Base-by-base conservation (phyloP, 1,140 invertebrate genomes). In the Teleogryllus occipitalis region DNA sequence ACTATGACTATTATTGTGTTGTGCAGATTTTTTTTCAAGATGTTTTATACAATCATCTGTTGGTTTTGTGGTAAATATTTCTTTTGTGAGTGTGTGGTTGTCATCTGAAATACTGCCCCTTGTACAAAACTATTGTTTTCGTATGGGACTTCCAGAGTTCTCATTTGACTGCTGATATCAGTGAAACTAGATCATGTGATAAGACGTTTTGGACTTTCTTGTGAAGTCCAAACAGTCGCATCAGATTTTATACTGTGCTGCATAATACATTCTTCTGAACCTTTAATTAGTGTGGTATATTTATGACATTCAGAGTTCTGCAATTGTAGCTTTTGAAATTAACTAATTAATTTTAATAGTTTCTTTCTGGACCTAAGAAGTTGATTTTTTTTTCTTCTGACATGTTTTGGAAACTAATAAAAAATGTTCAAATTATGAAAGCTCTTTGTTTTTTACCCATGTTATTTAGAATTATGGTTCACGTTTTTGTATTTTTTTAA, bases 341-440 rank as follows among this genome's bases (percentile, higher is more conserved):
- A 65, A 14, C 7, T 65, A 65, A 65, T 15, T 76, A 15, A 47
- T 7, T 74, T n/a, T 10, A n/a, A 48, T 8, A 77, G 12, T 48
- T 77, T 77, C n/a, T 46, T 48, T 48, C 15, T 7, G 2, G 22
- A 48, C 39, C 6, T 48, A 21, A 48, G 48, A 7, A 48, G 76
- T 47, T 77, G 46, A 77, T 54, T 12, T 21, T 12, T 77, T 47
- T 7, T 14, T 14, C 10, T 47, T 15, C 15, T 15, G 39, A n/a
- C 10, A 47, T 8, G n/a, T 18, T 18, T 47, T 14, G 7, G 7
- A 22, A 10, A 77, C n/a, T 15, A n/a, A 77, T n/a, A 54, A 8
- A 46, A 54, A 39, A 46, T 15, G 22, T 47, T 77, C 7, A 21
- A 77, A 76, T 46, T 76, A 54, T 21, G 76, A 77, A 77, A 77